Evolutionary conservation across 2,888 invertebrate genomes (phyloP), one percentile per base, ranked within the genome.

Genomic region (Drosophila suboccidentalis): DNA sequence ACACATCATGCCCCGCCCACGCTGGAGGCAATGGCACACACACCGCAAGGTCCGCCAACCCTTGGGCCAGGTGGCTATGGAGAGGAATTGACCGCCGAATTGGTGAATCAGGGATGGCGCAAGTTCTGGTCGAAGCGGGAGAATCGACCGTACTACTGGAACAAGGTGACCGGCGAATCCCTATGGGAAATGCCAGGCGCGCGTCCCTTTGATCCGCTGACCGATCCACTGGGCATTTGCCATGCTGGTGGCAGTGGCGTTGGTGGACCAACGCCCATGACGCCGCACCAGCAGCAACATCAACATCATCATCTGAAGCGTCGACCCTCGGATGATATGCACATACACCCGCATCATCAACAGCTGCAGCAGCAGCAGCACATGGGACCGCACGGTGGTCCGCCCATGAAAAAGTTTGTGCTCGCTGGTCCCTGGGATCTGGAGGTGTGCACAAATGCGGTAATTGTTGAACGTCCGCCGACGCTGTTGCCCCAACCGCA

Each of bases 111-210:
- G 91, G 99, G 98, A 5, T 99, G 99, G 99, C 95, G 98, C 71
- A 98, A 97, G 89, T 98, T 97, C 92, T 99, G 98, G 98, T 98
- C 98, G 19, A 97, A 98, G 91, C 94, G 98, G 60, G 98, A 99
- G 93, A 98, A 97, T 91, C 94, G 98, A 32, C 98, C 98, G 2
- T 99, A 99, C 92, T 99, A 97, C 93, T 99, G 98, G 97, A 99
- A 99, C 92, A 98, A 98, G 93, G 93, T 97, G 26, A 98, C 98
- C 0, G 98, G 98, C 59, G 98, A 98, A 93, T 98, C 98, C n/a
- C 94, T 98, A 82, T 99, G 99, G 99, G 98, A 99, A 92, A 95
- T 98, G 95, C 98, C 98, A 13, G 94, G 95, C n/a, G 93, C 95
- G 10, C 80, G 93, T 36, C 96, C 96, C 83, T 98, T 97, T 93